A percentile compares a stretch with the other conserved stretches of the same genome.
These are phyloP conservation scores for Henricia sp. DNA, from an alignment of 53 echinoderm and acorn worm genomes.

Conservation along the genomic window DNA sequence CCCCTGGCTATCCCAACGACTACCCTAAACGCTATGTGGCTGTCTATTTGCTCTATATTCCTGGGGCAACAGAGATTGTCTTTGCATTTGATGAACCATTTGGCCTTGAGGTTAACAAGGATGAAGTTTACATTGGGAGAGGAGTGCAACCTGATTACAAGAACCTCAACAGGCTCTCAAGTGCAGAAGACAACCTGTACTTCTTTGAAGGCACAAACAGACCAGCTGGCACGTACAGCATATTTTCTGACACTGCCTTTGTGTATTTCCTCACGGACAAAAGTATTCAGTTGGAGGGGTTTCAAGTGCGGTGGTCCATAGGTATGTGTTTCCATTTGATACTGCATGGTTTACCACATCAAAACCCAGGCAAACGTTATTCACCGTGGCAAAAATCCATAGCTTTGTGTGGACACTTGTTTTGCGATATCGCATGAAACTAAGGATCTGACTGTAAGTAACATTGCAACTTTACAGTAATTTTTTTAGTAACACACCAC, in stretches of 20 bases:
- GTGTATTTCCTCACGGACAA: slow-evolving; percentile 87
- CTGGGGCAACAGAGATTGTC: slow-evolving; percentile 74
- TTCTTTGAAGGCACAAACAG: slow-evolving; percentile 73
- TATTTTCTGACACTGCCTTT: slow-evolving; percentile 75
- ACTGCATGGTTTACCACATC: too few relatives aligned
- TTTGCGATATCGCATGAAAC: too few relatives aligned
- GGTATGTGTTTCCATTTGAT: too few relatives aligned
- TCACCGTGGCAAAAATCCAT: too few relatives aligned
- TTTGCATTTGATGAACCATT: slow-evolving; percentile 71
- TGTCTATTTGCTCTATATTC: slow-evolving; percentile 83
- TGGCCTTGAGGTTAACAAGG: slow-evolving; percentile 78
- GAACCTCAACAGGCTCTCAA: not conserved
- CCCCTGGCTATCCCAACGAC: slow-evolving; percentile 67
- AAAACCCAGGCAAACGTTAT: too few relatives aligned
- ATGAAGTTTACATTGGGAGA: slow-evolving; percentile 86
- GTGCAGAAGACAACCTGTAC: slow-evolving; percentile 49
- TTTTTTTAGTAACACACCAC: too few relatives aligned
- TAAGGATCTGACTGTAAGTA: too few relatives aligned
- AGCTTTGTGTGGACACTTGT: too few relatives aligned
- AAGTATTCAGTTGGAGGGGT: slow-evolving; percentile 77
- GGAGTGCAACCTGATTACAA: slow-evolving; percentile 35
- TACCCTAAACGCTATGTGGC: slow-evolving; percentile 61
- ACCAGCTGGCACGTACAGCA: slow-evolving; percentile 61
- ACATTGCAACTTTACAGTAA: too few relatives aligned
- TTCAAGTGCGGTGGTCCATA: slow-evolving; percentile 64